Evolutionary conservation across 2,888 invertebrate species (phyloP).

Genomic region (Eutolmus rufibarbis): DNA sequence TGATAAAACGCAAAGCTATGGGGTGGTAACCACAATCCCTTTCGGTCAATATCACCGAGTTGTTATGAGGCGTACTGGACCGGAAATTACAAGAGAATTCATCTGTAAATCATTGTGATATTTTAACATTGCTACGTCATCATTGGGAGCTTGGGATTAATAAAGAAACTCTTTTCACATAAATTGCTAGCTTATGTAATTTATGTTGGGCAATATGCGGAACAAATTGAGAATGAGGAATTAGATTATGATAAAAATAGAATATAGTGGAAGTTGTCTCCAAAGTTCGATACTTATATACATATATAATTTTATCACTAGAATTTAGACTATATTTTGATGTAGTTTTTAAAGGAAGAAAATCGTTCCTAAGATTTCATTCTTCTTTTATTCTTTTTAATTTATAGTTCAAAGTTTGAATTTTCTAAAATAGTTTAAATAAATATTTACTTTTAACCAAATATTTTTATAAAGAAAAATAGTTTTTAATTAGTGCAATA

Average conservation of each 20-base stretch:
- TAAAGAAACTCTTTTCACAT: neutral
- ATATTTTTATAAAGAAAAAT: no score
- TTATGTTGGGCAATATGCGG: neutral
- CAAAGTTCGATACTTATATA: no score
- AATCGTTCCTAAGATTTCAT: no score
- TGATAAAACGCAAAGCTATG: neutral
- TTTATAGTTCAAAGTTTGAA: no score
- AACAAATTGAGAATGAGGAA: neutral
- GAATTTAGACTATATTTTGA: no score
- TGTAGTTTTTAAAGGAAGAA: no score
- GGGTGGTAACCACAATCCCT: neutral
- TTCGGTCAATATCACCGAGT: neutral
- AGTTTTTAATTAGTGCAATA: no score
- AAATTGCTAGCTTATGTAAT: neutral
- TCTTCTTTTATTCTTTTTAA: no score
- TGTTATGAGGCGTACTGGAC: neutral
- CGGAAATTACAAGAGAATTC: neutral
- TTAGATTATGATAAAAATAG: neutral
- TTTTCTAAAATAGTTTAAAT: no score
- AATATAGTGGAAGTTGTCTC: no score
- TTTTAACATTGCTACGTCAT: neutral
- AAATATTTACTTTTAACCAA: no score
- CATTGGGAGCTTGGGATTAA: neutral
- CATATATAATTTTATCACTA: no score
- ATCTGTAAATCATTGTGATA: neutral